Evolutionary conservation across 30 jellyfish, hydroid and myxozoan species (phyloP).

Genomic region (Pelagia noctiluca): DNA sequence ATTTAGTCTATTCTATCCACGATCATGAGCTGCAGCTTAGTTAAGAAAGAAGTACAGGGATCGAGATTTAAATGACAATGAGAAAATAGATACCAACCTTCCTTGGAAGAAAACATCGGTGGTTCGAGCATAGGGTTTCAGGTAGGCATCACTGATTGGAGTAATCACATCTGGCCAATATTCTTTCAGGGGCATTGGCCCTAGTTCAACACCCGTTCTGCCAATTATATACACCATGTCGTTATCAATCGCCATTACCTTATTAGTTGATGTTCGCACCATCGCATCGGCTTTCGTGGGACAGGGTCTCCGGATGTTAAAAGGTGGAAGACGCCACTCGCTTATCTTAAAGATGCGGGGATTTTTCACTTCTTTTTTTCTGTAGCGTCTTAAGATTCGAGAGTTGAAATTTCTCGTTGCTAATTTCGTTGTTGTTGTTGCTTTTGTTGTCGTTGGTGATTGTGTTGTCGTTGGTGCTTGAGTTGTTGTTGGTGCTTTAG

Average conservation of each 20-base stretch:
- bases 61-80: background rate
- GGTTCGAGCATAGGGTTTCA: conserved; percentile 35
- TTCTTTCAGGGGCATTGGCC: conserved; percentile 56
- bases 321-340: conserved; percentile 57
- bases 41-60: background rate
- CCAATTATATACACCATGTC: conserved; percentile 49
- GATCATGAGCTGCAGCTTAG: too few species aligned
- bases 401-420: background rate
- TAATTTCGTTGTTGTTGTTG: background rate
- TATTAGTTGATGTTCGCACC: conserved; percentile 33
- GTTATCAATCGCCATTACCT: conserved; percentile 52
- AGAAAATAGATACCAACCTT: conserved; percentile 22
- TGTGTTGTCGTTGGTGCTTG: background rate
- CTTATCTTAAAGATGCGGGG: conserved; percentile 32
- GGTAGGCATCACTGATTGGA: conserved; percentile 43
- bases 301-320: conserved; percentile 44
- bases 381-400: background rate
- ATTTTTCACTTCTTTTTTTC: background rate
- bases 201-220: conserved; percentile 43
- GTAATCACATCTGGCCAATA: conserved; percentile 47
- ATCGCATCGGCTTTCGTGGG: conserved; percentile 58
- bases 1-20: too few species aligned
- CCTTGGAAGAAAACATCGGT: conserved; percentile 28
- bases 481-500: background rate
- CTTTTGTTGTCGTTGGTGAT: background rate